phyloP scores from a whole-genome alignment of 2,888 invertebrate genomes.

The Dioctria linearis region DNA sequence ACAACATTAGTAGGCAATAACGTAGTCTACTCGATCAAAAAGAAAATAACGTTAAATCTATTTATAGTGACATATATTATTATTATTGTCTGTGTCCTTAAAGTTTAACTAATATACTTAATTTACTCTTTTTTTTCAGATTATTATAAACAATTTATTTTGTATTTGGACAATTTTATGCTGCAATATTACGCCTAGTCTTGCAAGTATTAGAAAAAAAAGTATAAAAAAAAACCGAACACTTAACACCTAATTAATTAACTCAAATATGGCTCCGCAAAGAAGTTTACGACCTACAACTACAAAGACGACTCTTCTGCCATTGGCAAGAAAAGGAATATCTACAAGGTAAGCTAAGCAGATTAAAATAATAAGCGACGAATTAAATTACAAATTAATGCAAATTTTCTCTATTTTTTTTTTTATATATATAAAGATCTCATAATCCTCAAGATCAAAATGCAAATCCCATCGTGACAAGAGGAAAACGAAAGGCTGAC shows the following conservation, averaged over 20 bases:
- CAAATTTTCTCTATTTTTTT: neutral
- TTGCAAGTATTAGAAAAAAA: conserved; percentile 13
- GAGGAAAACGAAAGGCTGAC: conserved; percentile 85
- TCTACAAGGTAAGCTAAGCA: conserved; percentile 61
- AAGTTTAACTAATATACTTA: neutral
- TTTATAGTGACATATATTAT: too few species aligned
- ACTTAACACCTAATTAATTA: neutral
- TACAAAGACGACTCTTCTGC: conserved; percentile 63
- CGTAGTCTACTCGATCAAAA: too few species aligned
- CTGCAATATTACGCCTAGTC: conserved; percentile 41
- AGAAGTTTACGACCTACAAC: conserved; percentile 66
- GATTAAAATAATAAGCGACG: neutral
- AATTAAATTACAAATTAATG: neutral
- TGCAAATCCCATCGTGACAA: conserved; percentile 63
- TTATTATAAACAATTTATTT: neutral
- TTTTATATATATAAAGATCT: conserved; percentile 59
- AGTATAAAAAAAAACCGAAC: neutral
- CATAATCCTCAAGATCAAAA: conserved; percentile 66
- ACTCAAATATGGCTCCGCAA: conserved; percentile 66
- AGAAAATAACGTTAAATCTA: too few species aligned
- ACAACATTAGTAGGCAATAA: too few species aligned
- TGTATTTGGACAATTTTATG: conserved; percentile 5
- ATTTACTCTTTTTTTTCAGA: neutral
- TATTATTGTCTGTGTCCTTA: neutral
- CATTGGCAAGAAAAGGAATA: conserved; percentile 65